Conservation (phyloP, 2,888 invertebrate genomes). For the Sturmia bella region DNA sequence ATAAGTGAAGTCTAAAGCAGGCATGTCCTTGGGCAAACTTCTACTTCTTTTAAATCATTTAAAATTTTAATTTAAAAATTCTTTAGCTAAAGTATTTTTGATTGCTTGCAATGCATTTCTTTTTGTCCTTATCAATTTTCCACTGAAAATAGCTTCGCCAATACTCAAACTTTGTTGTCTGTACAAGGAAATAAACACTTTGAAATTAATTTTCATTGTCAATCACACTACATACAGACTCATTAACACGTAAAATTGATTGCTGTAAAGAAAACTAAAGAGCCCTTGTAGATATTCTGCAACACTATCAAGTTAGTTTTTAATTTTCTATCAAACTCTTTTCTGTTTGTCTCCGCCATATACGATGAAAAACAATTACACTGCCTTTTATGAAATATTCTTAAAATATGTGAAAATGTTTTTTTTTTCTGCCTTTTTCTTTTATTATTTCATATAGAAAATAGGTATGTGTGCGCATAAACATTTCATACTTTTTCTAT, state of each 20-base stretch:
- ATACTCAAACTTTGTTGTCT: background rate
- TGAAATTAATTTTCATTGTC: slow-evolving; percentile 57
- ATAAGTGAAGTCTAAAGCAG: slow-evolving; percentile 1
- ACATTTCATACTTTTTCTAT: slow-evolving; percentile 18
- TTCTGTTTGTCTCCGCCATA: slow-evolving; percentile 26
- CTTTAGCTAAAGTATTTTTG: slow-evolving; percentile 6
- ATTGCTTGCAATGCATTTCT: background rate
- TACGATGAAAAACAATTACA: slow-evolving; percentile 62
- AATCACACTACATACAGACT: slow-evolving; percentile 55
- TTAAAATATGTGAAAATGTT: slow-evolving; percentile 59
- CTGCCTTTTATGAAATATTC: slow-evolving; percentile 65
- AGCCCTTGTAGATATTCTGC: slow-evolving; percentile 14
- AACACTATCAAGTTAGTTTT: slow-evolving; percentile 17
- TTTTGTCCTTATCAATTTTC: slow-evolving; percentile 18
- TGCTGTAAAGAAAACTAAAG: slow-evolving; percentile 21
- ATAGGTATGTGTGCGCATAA: background rate
- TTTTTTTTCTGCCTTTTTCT: background rate
- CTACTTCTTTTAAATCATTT: slow-evolving; percentile 16
- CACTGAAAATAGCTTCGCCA: slow-evolving; percentile 22
- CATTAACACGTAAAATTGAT: slow-evolving; percentile 63
- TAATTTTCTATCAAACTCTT: slow-evolving; percentile 49
- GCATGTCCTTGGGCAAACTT: background rate
- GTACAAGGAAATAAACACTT: slow-evolving; percentile 62
- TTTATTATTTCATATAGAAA: background rate
- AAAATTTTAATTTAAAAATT: slow-evolving; percentile 26